Evolutionary conservation across 2,888 invertebrate genomes (phyloP).

Genomic region (Acronicta leporina): DNA sequence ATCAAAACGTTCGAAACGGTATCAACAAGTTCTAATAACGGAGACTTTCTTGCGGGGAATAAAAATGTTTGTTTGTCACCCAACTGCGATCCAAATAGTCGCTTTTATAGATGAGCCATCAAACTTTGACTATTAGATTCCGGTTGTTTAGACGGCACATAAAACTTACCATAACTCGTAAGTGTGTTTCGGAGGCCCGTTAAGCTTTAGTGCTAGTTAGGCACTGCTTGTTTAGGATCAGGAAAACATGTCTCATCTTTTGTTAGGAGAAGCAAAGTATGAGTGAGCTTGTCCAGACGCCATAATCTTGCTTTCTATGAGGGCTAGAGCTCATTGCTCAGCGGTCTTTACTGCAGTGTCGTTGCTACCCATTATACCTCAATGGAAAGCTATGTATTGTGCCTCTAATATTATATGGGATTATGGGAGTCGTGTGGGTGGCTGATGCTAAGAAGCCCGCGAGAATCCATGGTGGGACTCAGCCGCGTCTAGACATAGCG

Average conservation of each 20-base stretch:
- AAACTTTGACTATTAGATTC: conserved; percentile 40
- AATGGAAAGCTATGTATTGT: conserved; percentile 27
- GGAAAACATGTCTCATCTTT: conserved; percentile 32
- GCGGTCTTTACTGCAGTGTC: conserved; percentile 29
- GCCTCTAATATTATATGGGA: conserved; percentile 38
- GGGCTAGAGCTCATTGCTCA: conserved; percentile 35
- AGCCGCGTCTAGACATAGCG: conserved; percentile 69
- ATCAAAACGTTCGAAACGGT: conserved; percentile 68
- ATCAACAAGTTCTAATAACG: conserved; percentile 73
- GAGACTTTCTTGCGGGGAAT: conserved; percentile 46
- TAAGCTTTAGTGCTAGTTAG: conserved; percentile 33
- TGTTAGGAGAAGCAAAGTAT: conserved; percentile 24
- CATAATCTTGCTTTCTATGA: conserved; percentile 29
- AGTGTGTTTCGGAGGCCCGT: conserved; percentile 32
- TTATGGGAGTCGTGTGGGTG: conserved; percentile 38
- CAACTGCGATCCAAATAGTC: conserved; percentile 17
- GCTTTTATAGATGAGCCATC: conserved; percentile 43
- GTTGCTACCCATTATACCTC: conserved; percentile 8
- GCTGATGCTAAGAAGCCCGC: conserved; percentile 59
- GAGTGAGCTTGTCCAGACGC: conserved; percentile 28
- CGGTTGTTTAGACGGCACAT: conserved; percentile 27
- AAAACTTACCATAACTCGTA: conserved; percentile 32
- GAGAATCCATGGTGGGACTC: conserved; percentile 66
- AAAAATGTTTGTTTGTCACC: conserved; percentile 49
- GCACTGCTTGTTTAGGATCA: conserved; percentile 30